These are phyloP conservation scores for Antennarius striatus DNA, from an alignment of 2,113 vertebrate species.

Conservation along the genomic window DNA sequence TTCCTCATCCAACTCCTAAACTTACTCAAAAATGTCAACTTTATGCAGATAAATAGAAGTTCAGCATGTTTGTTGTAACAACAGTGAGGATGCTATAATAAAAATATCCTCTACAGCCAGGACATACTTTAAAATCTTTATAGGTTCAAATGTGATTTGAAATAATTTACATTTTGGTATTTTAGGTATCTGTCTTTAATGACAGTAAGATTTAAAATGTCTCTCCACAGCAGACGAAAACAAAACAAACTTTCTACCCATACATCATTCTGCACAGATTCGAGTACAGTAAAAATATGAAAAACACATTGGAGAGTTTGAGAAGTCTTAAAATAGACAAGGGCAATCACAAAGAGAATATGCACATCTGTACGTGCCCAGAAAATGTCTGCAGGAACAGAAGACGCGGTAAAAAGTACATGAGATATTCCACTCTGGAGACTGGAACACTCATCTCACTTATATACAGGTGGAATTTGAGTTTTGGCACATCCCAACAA, in stretches of 20 bases:
- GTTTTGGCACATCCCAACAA: too few species aligned
- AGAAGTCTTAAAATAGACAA: background rate
- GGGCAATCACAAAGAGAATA: background rate
- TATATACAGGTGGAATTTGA: conserved; percentile 2
- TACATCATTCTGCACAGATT: background rate
- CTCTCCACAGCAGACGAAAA: background rate
- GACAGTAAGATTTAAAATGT: too few species aligned
- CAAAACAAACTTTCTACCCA: background rate
- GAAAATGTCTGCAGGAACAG: background rate
- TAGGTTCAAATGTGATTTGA: too few species aligned
- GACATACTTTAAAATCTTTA: too few species aligned
- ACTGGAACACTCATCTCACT: background rate
- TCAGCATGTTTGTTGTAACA: too few species aligned
- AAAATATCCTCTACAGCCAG: too few species aligned
- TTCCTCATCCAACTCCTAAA: too few species aligned
- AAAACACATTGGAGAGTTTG: background rate
- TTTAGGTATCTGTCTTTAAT: too few species aligned
- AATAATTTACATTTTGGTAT: too few species aligned
- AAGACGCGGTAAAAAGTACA: background rate
- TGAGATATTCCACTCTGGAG: background rate
- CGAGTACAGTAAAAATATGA: background rate
- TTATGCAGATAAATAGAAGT: too few species aligned
- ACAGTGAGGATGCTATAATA: too few species aligned
- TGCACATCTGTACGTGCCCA: background rate
- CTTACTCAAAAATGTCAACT: too few species aligned